Conservation (phyloP, 2,888 invertebrate species). For the Argyresthia goedartella region DNA sequence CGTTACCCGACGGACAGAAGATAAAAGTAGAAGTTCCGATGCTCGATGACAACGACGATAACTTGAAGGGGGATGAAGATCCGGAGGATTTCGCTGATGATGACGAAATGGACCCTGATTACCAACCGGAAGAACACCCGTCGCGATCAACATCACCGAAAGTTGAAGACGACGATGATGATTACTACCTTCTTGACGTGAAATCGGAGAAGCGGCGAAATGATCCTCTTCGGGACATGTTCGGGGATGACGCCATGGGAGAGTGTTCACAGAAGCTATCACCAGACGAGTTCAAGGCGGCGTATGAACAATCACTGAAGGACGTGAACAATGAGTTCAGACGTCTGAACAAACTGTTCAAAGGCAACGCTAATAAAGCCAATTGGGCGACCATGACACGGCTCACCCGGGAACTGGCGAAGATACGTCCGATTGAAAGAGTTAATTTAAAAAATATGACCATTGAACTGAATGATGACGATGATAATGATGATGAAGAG, state of each 20-base stretch:
- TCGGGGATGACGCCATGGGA: not conserved
- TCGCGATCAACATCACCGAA: not conserved
- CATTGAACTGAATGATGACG: constrained; percentile 10
- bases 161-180: constrained; percentile 10
- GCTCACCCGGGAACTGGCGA: constrained; percentile 21
- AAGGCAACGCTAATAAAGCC: constrained; percentile 20
- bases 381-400: constrained; percentile 24
- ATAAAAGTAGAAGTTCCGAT: not conserved
- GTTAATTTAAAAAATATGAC: constrained; percentile 15
- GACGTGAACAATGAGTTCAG: constrained; percentile 24
- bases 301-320: constrained; percentile 17
- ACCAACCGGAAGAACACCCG: not conserved
- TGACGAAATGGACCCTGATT: not conserved
- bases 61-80: not conserved
- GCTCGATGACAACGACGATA: not conserved
- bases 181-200: constrained; percentile 13
- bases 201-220: constrained; percentile 10
- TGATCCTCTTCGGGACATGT: constrained; percentile 16
- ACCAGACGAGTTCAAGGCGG: constrained; percentile 1
- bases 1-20: not conserved
- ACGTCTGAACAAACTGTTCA: constrained; percentile 23
- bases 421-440: constrained; percentile 20
- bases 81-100: not conserved
- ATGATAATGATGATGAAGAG: not conserved
- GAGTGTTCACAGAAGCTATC: not conserved